Evolutionary conservation across 2,113 vertebrate species (phyloP).

Genomic region (Irena cyanogastra): DNA sequence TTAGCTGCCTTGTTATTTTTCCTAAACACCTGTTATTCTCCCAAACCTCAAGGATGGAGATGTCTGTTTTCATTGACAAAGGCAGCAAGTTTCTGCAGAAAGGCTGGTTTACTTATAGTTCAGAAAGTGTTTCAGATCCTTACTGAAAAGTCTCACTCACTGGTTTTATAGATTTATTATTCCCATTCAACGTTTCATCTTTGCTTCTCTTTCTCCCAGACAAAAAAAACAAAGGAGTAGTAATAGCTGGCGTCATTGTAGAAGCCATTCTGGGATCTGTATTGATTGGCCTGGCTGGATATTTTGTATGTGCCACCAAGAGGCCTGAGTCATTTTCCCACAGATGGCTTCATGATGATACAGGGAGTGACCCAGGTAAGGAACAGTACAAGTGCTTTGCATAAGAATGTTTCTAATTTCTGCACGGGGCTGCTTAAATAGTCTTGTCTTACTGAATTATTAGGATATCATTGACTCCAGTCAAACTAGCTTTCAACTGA

Average conservation of each 20-base stretch:
- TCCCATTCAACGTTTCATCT: background rate
- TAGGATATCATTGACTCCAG: background rate
- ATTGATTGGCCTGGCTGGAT: constrained; percentile 71
- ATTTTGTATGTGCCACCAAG: constrained; percentile 71
- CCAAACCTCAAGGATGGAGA: background rate
- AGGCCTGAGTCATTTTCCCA: constrained; percentile 77
- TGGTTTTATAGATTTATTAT: background rate
- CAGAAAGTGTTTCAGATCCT: background rate
- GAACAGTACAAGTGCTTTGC: background rate
- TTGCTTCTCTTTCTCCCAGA: constrained; percentile 21
- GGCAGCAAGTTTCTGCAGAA: background rate
- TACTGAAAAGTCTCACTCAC: background rate
- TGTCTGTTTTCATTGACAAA: background rate
- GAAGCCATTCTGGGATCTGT: constrained; percentile 68
- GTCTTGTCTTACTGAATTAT: background rate
- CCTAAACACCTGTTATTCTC: background rate
- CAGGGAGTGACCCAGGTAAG: constrained; percentile 82
- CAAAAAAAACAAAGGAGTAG: constrained; percentile 2
- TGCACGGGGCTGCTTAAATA: background rate
- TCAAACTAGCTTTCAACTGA: background rate
- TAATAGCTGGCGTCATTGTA: constrained; percentile 69
- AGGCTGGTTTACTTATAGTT: background rate
- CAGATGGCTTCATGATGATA: constrained; percentile 83
- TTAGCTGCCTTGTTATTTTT: background rate
- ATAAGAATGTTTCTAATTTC: background rate